Base-by-base conservation (phyloP, 2,113 vertebrate genomes). In the Carassius gibelio region DNA sequence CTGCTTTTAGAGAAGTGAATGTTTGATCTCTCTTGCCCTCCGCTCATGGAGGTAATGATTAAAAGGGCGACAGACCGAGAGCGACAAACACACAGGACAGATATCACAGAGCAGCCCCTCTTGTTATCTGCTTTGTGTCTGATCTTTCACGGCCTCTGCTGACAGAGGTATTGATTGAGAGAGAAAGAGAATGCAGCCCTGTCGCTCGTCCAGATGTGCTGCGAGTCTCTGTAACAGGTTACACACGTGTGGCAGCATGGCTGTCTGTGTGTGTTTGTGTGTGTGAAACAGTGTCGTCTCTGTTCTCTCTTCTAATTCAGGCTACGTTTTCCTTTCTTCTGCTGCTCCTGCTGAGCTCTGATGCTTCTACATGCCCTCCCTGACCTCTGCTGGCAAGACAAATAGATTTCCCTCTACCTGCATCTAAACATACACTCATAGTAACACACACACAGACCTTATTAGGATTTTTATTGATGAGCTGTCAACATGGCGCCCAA, bases 401-500 rank as follows among this genome's bases (percentile, higher is more conserved):
- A 88, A 88, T 79, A 84, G 52, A 81, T 72, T 64, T 68, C 55
- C 76, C 68, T 76, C 71, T 76, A 66, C 61, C 57, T 71, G 19
- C 45, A 59, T 81, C 84, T 74, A 84, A 66, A 84, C 82, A 83
- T 45, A 62, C 75, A 61, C 64, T 34, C 59, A 59, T 42, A 48
- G 62, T 45, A 72, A 71, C 85, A 83, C 85, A 83, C 84, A 71
- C 61, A 34, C 26, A 76, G n/a, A 55, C 74, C 85, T 86, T 86
- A 75, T 89, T 85, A 85, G 23, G 64, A 85, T 85, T 84, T 48
- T 78, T 88, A 88, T 85, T 87, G 85, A 89, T 89, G 85, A 80
- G 72, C 85, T 89, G 82, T 83, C 88, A 85, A 74, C 72, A 55
- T 52, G n/a, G n/a, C 36, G 75, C 83, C 59, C 83, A 87, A 89